These are phyloP conservation scores for Tetheella fluctuosa DNA, from an alignment of 2,888 invertebrate genomes.

Conservation along the genomic window DNA sequence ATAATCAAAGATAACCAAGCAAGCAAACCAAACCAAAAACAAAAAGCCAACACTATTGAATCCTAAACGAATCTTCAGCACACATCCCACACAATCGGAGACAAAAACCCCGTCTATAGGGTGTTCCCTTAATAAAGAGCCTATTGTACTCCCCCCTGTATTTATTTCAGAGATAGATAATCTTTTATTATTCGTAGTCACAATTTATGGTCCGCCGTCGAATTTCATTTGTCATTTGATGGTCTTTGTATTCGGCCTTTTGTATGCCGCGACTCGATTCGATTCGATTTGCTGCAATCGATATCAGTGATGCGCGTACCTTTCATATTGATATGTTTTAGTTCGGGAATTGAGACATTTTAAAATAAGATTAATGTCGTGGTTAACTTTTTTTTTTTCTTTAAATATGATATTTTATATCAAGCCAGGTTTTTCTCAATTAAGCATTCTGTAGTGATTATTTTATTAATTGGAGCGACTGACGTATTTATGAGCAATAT, in stretches of 20 bases:
- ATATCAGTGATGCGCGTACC: conserved; percentile 10
- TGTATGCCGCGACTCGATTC: conserved; percentile 26
- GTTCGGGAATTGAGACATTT: conserved; percentile 9
- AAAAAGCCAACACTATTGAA: neutral
- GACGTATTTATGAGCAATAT: neutral
- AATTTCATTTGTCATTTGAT: conserved; percentile 76
- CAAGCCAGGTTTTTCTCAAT: neutral
- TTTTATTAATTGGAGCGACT: neutral
- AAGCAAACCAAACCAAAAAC: conserved; percentile 6
- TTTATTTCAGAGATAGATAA: conserved; percentile 79
- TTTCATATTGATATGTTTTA: conserved; percentile 9
- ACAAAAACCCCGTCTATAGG: conserved; percentile 45
- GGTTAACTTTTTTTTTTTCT: neutral
- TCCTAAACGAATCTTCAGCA: conserved; percentile 24
- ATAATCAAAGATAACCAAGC: neutral
- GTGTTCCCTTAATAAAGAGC: conserved; percentile 69
- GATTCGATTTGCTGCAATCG: conserved; percentile 15
- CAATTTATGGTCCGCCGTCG: conserved; percentile 74
- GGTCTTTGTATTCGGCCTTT: conserved; percentile 39
- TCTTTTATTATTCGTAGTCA: conserved; percentile 77
- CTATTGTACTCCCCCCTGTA: conserved; percentile 76
- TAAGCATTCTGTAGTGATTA: neutral
- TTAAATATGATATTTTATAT: no score
- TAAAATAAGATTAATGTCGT: neutral
- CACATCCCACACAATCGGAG: conserved; percentile 42